phyloP scores from a whole-genome alignment of 1,140 invertebrate species.

The Bombus ignitus region DNA sequence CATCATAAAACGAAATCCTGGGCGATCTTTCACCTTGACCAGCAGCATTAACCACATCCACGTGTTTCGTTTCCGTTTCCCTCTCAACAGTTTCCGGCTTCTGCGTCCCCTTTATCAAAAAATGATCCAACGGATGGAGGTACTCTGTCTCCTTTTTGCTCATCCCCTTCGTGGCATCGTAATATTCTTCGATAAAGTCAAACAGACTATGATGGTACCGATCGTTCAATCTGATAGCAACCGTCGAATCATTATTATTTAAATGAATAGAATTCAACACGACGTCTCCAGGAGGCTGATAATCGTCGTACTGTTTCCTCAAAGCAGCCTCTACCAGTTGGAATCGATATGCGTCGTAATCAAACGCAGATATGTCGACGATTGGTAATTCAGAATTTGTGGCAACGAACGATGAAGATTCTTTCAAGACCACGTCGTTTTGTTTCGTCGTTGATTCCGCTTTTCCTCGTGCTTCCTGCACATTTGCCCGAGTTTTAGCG shows the following conservation, averaged over 20 bases:
- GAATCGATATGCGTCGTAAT: slow-evolving; percentile 73
- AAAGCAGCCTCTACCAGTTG: slow-evolving; percentile 72
- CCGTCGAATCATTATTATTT: slow-evolving; percentile 66
- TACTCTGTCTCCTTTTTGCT: slow-evolving; percentile 60
- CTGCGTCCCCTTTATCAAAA: slow-evolving; percentile 60
- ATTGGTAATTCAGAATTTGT: slow-evolving; percentile 62
- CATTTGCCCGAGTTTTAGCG: fast-evolving
- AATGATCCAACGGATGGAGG: slow-evolving; percentile 73
- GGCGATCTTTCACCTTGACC: slow-evolving; percentile 3
- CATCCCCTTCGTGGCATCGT: slow-evolving; percentile 26
- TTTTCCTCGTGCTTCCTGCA: not conserved
- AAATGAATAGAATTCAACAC: slow-evolving; percentile 74
- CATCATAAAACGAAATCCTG: slow-evolving; percentile 21
- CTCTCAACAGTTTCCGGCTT: slow-evolving; percentile 57
- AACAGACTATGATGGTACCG: slow-evolving; percentile 67
- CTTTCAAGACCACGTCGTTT: slow-evolving; percentile 25
- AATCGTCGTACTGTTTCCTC: slow-evolving; percentile 69
- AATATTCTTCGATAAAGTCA: slow-evolving; percentile 67
- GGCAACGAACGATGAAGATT: slow-evolving; percentile 61
- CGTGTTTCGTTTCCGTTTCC: slow-evolving; percentile 39
- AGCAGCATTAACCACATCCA: not conserved
- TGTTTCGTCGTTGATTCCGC: not conserved
- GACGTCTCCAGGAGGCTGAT: slow-evolving; percentile 72
- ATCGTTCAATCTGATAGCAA: slow-evolving; percentile 56
- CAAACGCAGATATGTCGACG: slow-evolving; percentile 68